A percentile compares a stretch with the other conserved stretches of the same genome.
phyloP scores from a whole-genome alignment of 2,113 vertebrate species.

The Andinoacara biseriatus region DNA sequence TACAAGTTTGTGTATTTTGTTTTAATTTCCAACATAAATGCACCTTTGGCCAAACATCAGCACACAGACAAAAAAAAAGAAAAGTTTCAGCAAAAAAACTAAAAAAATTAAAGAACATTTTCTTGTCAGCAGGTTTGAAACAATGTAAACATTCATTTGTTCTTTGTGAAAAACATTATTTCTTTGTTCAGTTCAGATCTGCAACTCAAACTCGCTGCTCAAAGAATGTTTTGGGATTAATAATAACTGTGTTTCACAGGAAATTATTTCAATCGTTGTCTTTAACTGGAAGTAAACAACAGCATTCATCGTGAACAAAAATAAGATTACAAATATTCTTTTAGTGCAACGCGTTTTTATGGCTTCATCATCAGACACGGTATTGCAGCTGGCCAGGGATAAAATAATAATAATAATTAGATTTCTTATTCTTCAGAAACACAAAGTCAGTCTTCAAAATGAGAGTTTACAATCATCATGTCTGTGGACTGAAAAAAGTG shows the following conservation, averaged over 20 bases:
- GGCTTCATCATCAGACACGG: not conserved
- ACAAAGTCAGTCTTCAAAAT: not conserved
- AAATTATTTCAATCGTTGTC: not conserved
- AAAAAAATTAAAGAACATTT: not conserved
- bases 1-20: not conserved
- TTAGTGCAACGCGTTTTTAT: conserved; percentile 26
- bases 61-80: not conserved
- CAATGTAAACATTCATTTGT: not conserved
- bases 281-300: not conserved
- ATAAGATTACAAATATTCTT: not conserved
- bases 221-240: no score
- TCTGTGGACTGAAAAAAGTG: not conserved
- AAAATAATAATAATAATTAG: no score
- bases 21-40: not conserved
- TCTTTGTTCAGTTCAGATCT: not conserved
- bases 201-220: not conserved
- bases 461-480: not conserved
- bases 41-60: not conserved
- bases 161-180: not conserved
- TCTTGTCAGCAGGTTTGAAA: not conserved
- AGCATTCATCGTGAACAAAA: not conserved
- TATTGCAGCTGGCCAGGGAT: not conserved
- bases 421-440: not conserved
- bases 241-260: not conserved
- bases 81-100: rapidly evolving